Conservation (phyloP, 2,888 invertebrate species). For the Pherbina coryleti region DNA sequence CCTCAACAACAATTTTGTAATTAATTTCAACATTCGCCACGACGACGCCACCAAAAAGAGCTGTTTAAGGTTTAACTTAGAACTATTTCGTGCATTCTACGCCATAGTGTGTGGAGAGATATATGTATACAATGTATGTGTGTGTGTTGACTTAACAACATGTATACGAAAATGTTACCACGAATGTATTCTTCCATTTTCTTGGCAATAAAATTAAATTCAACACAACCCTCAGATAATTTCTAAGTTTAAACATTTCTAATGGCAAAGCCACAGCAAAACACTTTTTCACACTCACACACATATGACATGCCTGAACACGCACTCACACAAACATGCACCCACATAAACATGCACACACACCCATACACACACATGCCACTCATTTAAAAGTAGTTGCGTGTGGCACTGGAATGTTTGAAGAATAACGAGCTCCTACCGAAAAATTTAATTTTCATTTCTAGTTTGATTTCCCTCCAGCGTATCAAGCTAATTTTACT, state of each 20-base stretch:
- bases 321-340: background rate
- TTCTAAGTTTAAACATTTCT: slow-evolving; percentile 1
- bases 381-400: background rate
- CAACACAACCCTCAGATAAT: slow-evolving; percentile 1
- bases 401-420: background rate
- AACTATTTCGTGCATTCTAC: slow-evolving; percentile 5
- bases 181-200: slow-evolving; percentile 25
- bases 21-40: slow-evolving; percentile 28
- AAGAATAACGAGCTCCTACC: slow-evolving; percentile 6
- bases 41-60: slow-evolving; percentile 24
- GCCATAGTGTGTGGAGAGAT: background rate
- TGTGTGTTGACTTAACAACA: background rate
- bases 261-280: slow-evolving; percentile 27
- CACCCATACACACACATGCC: background rate
- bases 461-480: slow-evolving; percentile 22
- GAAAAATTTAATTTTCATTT: slow-evolving; percentile 22
- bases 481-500: slow-evolving; percentile 17
- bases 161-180: slow-evolving; percentile 15
- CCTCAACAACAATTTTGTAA: slow-evolving; percentile 24
- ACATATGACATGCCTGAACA: background rate
- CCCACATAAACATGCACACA: background rate
- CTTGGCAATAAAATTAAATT: slow-evolving; percentile 9
- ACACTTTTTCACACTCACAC: slow-evolving; percentile 9
- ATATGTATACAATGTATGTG: too few relatives aligned
- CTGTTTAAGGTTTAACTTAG: slow-evolving; percentile 22